These are phyloP conservation scores for Pungitius pungitius DNA, from an alignment of 2,113 vertebrate genomes.

Conservation along the genomic window DNA sequence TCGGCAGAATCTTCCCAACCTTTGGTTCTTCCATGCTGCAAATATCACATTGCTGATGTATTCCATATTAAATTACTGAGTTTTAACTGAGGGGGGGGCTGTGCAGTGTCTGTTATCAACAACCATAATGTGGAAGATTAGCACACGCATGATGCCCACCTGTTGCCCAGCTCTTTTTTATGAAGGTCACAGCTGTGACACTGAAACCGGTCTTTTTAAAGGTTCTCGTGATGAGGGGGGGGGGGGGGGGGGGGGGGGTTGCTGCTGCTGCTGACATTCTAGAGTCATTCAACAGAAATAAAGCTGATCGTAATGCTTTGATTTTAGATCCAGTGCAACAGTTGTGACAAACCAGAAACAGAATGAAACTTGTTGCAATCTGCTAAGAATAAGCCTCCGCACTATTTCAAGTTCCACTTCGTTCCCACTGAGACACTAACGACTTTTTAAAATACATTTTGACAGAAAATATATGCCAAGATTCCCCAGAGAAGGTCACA, in stretches of 20 bases:
- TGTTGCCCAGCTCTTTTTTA: conserved; percentile 80
- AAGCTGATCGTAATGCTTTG: conserved; percentile 45
- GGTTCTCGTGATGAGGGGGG: conserved; percentile 39
- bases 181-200: conserved; percentile 81
- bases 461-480: neutral
- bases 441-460: neutral
- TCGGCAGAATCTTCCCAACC: conserved; percentile 79
- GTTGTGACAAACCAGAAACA: neutral
- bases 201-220: conserved; percentile 81
- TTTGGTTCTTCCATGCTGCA: conserved; percentile 79
- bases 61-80: conserved; percentile 83
- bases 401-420: conserved; percentile 15
- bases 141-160: conserved; percentile 78
- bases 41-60: conserved; percentile 84
- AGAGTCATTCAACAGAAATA: conserved; percentile 64
- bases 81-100: conserved; percentile 78
- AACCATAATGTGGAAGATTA: conserved; percentile 86
- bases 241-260: no score
- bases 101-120: conserved; percentile 79
- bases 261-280: conserved; percentile 29
- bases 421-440: neutral
- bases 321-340: conserved; percentile 31
- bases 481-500: neutral
- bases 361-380: neutral
- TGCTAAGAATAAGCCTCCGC: neutral